Evolutionary conservation across 2,888 invertebrate species (phyloP), one percentile per base, ranked within the genome.

Genomic region (Napeogenes sylphis): DNA sequence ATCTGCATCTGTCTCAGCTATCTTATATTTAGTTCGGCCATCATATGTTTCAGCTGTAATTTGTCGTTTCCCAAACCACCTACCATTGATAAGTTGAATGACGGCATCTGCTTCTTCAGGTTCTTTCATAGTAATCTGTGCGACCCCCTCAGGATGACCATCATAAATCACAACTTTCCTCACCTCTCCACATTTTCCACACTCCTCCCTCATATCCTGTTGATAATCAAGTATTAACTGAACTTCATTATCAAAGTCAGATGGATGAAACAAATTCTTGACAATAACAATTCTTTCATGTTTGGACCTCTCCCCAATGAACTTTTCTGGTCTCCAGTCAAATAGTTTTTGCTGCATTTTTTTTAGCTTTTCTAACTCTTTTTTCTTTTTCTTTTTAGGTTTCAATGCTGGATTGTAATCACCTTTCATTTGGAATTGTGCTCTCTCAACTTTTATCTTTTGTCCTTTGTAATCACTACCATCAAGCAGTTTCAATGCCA

Each of bases 311-410:
- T 97, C 96, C 1, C 97, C 97, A 45, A 94, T 90, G 79, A 96
- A 92, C 81, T 96, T 97, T 73, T 99, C 99, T 0, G 99, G 98
- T 65, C 97, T 92, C 99, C 99, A 99, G 82, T 98, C 98, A 81
- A 99, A 97, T 57, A 99, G 88, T 93, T 97, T 98, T 79, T 98
- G 96, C 80, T 99, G 97, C 85, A 95, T 94, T 83, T 97, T 97
- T 85, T 96, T 96, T 61, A 97, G 81, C 79, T 98, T 98, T 70
- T 98, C 96, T 73, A 97, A 94, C 69, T 97, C 97, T 72, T 95
- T 95, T 81, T 96, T 96, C 83, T 94, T 95, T 80, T 95, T 96
- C 82, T 95, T 95, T 82, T 97, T 98, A 0, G 97, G 97, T 82
- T 97, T 98, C 61, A 97, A 92, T 0, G 94, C 93, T 2, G 99